Base-by-base conservation (phyloP, 2,888 invertebrate genomes). In the Drosophila mercatorum region DNA sequence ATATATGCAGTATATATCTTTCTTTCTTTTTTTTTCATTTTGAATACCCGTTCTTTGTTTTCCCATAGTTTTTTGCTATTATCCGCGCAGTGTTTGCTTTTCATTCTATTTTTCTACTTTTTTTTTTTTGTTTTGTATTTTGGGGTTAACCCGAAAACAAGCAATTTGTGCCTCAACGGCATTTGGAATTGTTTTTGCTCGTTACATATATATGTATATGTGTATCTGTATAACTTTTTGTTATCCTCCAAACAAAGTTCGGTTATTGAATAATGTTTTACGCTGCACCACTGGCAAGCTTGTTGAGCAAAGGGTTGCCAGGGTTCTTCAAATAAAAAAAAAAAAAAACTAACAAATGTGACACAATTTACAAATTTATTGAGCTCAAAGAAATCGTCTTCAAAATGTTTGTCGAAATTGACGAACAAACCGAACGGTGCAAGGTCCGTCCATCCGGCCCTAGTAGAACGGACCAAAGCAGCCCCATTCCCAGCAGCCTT, bases 381-480 rank as follows among this genome's bases (percentile, higher is more conserved):
- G 83, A 72, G 59, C 49, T 84, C 57, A 72, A 69, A 69, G 68
- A 52, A 77, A 71, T 28, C 28, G 55, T 28, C 8, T 14, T 70
- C 36, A 68, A 65, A 70, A 68, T 61, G 47, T 61, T 86, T 38
- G 40, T 43, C 8, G 22, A 59, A 69, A 66, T 17, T 59, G 31
- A 38, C n/a, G 47, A 41, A 47, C 43, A 60, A 47, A 59, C 34
- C n/a, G 38, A 44, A 43, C 10, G 36, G 40, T 22, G 41, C 61
- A 22, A 28, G 38, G 41, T 17, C 26, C 28, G 10, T 1, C 11
- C 10, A 7, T 22, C 2, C 4, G 11, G 22, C 5, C 8, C 53
- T 85, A 86, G 55, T 89, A 88, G 28, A 55, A 69, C 17, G 90
- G 85, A n/a, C 90, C 90, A 34, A 64, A 85, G 59, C 75, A 68